Evolutionary conservation across 2,113 vertebrate species (phyloP), one percentile per base, ranked within the genome.

Genomic region (Varanus komodoensis): DNA sequence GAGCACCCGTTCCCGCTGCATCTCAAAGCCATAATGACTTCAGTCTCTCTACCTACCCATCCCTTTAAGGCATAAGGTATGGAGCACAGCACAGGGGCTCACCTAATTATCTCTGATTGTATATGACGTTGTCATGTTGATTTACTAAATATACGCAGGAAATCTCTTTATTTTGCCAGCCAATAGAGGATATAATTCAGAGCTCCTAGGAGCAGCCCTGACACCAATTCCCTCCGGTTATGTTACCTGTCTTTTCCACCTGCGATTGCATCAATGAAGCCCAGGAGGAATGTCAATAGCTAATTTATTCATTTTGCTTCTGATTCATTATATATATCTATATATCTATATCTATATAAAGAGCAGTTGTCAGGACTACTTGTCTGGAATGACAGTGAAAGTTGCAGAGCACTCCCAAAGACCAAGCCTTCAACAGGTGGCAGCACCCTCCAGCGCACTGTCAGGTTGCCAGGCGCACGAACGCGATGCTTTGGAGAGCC

Each of bases 181-280:
- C 95, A 93, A 95, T 95, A 94, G 95, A 95, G 96, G 96, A 96
- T 95, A 95, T 95, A 94, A 95, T 93, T 93, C 84, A 89, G 94
- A 91, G 68, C 94, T 97, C 94, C 92, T 94, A 93, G 95, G 95
- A 95, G 86, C 90, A 90, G 93, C 93, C 91, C 95, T 96, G 96
- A 96, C 97, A 96, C 93, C 96, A 96, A 96, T 96, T 97, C 96
- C 96, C 96, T 96, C 96, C 95, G 96, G 96, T 96, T 95, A 97
- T 96, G 95, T 96, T 96, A 96, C 97, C 96, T 96, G 96, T 96
- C 96, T 96, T 95, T 96, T 96, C 97, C 95, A 97, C 97, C 97
- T 97, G 97, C 96, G 94, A 92, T 96, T 1, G 93, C 94, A 96
- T 96, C 94, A 93, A 95, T 96, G 95, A 97, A 96, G 95, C 95